Percentiles rank a stretch among this genome's conserved stretches.
phyloP scores from a whole-genome alignment of 2,797 vertebrate genomes.

The Anas georgica region DNA sequence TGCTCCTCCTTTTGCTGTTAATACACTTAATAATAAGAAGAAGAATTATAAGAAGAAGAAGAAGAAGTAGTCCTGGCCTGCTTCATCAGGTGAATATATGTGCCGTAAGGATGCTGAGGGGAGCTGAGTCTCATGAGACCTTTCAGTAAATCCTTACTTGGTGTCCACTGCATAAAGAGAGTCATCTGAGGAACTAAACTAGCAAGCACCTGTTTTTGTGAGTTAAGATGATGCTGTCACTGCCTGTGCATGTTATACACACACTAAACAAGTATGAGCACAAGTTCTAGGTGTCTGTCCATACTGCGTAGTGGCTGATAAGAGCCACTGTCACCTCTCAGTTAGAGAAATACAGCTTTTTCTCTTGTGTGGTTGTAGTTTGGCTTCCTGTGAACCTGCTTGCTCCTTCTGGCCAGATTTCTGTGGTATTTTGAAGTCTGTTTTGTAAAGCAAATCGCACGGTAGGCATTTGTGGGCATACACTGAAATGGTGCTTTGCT shows the following conservation, averaged over 20 bases:
- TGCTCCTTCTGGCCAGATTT: background rate
- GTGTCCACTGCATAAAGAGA: fast-evolving
- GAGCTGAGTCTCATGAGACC: background rate
- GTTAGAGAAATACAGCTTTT: background rate
- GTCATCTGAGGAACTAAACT: background rate
- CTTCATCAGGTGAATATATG: too few relatives aligned
- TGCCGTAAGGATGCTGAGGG: background rate
- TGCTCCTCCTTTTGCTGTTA: too few relatives aligned
- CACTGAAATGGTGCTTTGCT: background rate
- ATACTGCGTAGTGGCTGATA: background rate
- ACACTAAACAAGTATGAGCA: background rate
- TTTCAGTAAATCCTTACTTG: background rate
- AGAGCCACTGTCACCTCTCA: background rate
- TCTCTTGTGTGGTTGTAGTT: background rate
- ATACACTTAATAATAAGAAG: too few relatives aligned
- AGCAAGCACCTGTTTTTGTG: background rate
- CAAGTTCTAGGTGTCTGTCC: background rate
- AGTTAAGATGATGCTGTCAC: background rate
- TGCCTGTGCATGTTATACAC: background rate
- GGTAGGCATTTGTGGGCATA: background rate
- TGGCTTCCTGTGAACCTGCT: background rate
- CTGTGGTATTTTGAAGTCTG: background rate
- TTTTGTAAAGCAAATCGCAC: background rate
- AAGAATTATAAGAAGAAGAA: too few relatives aligned
- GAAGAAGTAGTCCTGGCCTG: too few relatives aligned